Evolutionary conservation across 2,113 vertebrate species (phyloP), one percentile per base, ranked within the genome.

Genomic region (Catharus bicknelli): DNA sequence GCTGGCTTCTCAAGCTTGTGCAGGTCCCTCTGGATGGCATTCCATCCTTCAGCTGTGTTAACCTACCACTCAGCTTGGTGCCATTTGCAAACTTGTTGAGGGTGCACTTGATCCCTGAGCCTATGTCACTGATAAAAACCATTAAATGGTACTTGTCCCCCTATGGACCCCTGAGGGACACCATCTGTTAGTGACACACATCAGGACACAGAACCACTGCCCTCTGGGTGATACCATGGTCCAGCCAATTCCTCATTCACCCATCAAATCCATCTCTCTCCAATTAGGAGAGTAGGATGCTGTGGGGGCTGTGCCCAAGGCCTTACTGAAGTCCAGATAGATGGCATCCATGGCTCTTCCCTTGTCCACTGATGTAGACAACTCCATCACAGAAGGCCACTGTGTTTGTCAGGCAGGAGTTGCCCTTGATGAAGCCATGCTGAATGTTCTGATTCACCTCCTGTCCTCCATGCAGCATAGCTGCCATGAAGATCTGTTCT

Each of bases 131-230:
- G 36, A 27, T 51, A 51, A 66, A 43, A 64, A 36, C 1, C 36
- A 58, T 23, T 18, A 5, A 36, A 58, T 14, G 50, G 17, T 10
- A 6, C 51, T 55, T 80, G 36, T 58, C 5, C 22, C 36, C 8
- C 9, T 19, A 16, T 0, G 0, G 43, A 66, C 5, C 22, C 43
- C 36, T 45, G 59, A 32, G 53, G 38, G 68, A 45, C 51, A 58
- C 12, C 59, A 13, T 10, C 38, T 51, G 32, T 50, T 61, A 29
- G 26, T 51, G 36, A 19, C 5, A 5, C 7, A 12, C 30, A 27
- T 34, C 21, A 57, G 43, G 36, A 29, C 59, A 29, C 3, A 11
- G 76, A 43, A 26, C 43, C 26, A 13, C 4, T 36, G 38, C 7
- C 26, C 22, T n/a, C 67, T 58, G 50, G 21, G 17, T 58, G 19